Base-by-base conservation (phyloP, 2,113 vertebrate species). In the Martes martes region DNA sequence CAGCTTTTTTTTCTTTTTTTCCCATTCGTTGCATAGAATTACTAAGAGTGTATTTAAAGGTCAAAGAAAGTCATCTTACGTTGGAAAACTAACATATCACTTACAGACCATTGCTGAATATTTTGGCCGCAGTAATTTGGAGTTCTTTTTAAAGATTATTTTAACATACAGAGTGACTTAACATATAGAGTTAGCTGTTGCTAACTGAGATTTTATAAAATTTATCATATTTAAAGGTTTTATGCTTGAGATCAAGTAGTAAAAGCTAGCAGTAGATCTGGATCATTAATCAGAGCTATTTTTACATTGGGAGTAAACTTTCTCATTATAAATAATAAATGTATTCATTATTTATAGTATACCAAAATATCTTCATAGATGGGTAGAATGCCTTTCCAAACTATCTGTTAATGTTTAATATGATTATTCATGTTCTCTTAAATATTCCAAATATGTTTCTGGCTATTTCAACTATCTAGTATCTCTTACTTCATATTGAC, bases 71-170 rank as follows among this genome's bases (percentile, higher is more conserved):
- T 94, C 96, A 97, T 94, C 63, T 91, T 96, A 94, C 19, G 67
- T 28, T 93, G 73, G 50, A 78, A 95, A 81, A 91, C 92, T 0
- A 95, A 92, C 79, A 0, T 98, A 73, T 96, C 86, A 1, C 8
- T 96, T 98, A 67, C 65, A 1, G 0, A 57, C 92, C 91, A 39
- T 92, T 97, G 92, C 57, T 95, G 81, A 73, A 93, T 94, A 74
- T 92, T 95, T 91, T 96, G 69, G 78, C 82, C 95, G 0, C 71
- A 93, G 31, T 36, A 86, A 96, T 96, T 90, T 97, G 73, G 47
- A 95, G 28, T 96, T 96, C 97, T 98, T 97, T 97, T 63, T 91
- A 97, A 95, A 95, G 69, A 91, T 59, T 97, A 45, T 93, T 26
- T 95, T 88, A 67, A 83, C 79, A 61, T 59, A 42, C 0, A 95